These are phyloP conservation scores for Acanthopagrus latus DNA, from an alignment of 2,797 vertebrate species.

Conservation along the genomic window DNA sequence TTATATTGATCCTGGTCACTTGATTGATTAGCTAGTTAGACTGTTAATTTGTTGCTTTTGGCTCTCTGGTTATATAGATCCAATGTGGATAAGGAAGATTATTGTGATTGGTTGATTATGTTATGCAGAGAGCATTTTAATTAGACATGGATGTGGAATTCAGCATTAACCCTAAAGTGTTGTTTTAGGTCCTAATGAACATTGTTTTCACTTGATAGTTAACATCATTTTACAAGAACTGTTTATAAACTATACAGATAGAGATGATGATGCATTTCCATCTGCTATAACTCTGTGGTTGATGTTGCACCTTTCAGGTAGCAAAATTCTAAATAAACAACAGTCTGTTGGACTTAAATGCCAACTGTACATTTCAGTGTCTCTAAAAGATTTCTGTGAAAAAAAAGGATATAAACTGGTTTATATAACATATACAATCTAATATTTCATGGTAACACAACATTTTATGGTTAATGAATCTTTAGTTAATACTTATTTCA, in stretches of 20 bases:
- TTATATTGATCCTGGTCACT: conserved; percentile 42
- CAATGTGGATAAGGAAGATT: conserved; percentile 21
- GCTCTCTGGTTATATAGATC: conserved; percentile 27
- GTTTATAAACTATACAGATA: neutral
- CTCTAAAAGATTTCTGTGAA: too few species aligned
- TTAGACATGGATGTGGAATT: neutral
- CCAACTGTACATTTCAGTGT: too few species aligned
- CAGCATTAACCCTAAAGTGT: neutral
- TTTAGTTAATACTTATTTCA: too few species aligned
- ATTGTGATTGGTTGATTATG: conserved; percentile 9
- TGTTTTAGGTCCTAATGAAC: neutral
- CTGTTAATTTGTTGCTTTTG: conserved; percentile 26
- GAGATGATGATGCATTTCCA: neutral
- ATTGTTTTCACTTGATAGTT: neutral
- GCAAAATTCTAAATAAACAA: neutral
- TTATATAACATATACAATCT: too few species aligned
- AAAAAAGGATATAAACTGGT: too few species aligned
- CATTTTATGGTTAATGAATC: too few species aligned
- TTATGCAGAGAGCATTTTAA: conserved; percentile 13
- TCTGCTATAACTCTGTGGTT: neutral
- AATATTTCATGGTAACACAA: too few species aligned
- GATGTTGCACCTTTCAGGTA: neutral
- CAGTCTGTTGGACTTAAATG: neutral
- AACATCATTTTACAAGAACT: neutral
- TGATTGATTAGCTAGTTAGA: conserved; percentile 34